A percentile compares a stretch with the other conserved stretches of the same genome.
Evolutionary conservation across 2,113 vertebrate genomes (phyloP).

Genomic region (Pedetes capensis): DNA sequence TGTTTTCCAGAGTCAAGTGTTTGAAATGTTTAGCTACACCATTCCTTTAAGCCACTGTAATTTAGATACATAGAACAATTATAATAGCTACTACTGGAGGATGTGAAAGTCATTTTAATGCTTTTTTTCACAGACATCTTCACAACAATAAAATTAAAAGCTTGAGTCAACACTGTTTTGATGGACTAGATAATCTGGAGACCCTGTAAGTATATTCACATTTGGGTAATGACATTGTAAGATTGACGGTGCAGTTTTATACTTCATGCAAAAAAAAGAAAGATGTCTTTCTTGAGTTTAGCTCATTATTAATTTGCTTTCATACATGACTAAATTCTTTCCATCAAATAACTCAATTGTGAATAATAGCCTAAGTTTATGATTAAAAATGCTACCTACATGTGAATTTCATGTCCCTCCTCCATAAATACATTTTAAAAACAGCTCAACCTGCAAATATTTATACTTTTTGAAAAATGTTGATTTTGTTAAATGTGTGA

Average conservation of each 20-base stretch:
- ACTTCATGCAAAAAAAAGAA: background rate
- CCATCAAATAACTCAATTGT: background rate
- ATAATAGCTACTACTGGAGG: background rate
- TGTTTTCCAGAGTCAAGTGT: background rate
- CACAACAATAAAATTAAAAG: slow-evolving; percentile 98
- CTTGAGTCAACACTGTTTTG: slow-evolving; percentile 91
- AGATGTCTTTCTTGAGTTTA: background rate
- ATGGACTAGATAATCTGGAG: slow-evolving; percentile 95
- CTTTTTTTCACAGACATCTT: slow-evolving; percentile 89
- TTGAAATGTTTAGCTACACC: background rate
- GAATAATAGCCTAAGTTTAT: background rate
- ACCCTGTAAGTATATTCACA: slow-evolving; percentile 91
- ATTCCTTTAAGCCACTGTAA: background rate
- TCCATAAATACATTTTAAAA: background rate
- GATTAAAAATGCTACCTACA: background rate
- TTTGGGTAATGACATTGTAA: background rate
- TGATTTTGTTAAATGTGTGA: background rate
- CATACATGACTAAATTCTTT: background rate
- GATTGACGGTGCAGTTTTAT: background rate
- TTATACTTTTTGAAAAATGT: background rate
- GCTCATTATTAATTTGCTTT: slow-evolving; percentile 4
- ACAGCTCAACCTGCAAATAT: background rate
- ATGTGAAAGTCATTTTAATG: background rate
- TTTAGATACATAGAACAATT: background rate
- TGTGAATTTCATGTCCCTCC: background rate